These are phyloP conservation scores for Podarcis muralis DNA, from an alignment of 2,113 vertebrate genomes.

Conservation along the genomic window DNA sequence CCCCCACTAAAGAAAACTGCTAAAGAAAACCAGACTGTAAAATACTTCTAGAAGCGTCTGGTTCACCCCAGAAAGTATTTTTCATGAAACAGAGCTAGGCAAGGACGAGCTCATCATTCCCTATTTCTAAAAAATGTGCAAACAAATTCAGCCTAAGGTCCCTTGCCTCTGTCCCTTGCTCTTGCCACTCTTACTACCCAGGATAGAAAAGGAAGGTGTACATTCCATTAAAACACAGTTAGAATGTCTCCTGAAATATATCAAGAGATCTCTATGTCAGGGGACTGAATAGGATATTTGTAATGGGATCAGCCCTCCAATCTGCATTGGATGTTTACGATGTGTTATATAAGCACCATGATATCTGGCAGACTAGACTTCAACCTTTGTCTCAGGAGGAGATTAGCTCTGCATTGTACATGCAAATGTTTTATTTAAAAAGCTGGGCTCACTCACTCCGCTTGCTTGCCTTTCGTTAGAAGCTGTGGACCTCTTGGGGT, in stretches of 20 bases:
- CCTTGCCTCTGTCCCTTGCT: not conserved
- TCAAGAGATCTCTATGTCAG: too few relatives aligned
- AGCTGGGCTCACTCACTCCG: not conserved
- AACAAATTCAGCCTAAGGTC: not conserved
- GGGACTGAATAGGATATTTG: not conserved
- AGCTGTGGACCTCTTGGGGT: too few relatives aligned
- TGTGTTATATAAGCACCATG: not conserved
- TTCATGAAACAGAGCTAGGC: not conserved
- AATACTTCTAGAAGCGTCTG: too few relatives aligned
- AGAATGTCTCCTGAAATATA: not conserved
- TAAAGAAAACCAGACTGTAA: too few relatives aligned
- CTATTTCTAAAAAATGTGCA: not conserved
- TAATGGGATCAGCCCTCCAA: too few relatives aligned
- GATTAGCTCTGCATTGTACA: not conserved
- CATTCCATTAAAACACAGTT: not conserved
- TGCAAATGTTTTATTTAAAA: not conserved
- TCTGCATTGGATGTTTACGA: not conserved
- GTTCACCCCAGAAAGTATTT: not conserved
- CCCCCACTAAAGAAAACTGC: too few relatives aligned
- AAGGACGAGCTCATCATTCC: not conserved
- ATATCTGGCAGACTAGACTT: not conserved
- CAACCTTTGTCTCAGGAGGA: not conserved
- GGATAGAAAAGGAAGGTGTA: not conserved
- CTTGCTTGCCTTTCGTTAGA: not conserved
- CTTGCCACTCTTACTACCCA: rapidly evolving